These are phyloP conservation scores for Arothron firmamentum DNA, from an alignment of 2,113 vertebrate genomes.

Conservation along the genomic window DNA sequence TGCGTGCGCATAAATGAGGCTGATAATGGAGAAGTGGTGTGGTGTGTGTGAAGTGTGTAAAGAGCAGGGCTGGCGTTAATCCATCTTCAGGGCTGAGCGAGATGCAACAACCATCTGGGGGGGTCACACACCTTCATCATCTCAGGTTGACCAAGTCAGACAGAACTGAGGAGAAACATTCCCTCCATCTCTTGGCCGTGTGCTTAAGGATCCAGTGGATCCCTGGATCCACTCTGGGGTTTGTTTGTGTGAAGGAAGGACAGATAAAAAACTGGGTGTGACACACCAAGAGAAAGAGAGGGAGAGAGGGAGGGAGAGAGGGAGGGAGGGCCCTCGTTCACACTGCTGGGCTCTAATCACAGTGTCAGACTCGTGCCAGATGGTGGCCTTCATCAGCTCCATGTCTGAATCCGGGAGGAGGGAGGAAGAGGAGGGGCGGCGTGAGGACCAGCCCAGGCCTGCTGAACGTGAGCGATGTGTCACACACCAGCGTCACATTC, in stretches of 20 bases:
- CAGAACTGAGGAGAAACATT: too few species aligned
- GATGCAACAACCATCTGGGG: too few species aligned
- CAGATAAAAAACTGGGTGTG: conserved; percentile 44
- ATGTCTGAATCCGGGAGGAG: conserved; percentile 57
- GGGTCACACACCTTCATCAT: too few species aligned
- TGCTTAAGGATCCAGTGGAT: conserved; percentile 3
- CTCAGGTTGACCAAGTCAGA: too few species aligned
- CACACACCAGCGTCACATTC: conserved; percentile 60
- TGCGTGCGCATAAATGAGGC: conserved; percentile 35
- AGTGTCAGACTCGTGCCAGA: conserved; percentile 60
- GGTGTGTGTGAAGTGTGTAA: conserved; percentile 62
- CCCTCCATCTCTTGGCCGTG: too few species aligned
- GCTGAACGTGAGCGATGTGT: conserved; percentile 67
- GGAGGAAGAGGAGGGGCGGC: conserved; percentile 60
- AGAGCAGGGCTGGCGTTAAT: conserved; percentile 70
- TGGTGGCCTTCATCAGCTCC: conserved; percentile 65
- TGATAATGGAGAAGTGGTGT: conserved; percentile 66
- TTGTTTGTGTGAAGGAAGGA: conserved; percentile 46
- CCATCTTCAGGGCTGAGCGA: conserved; percentile 33
- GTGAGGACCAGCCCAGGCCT: conserved; percentile 53
- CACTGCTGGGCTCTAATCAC: conserved; percentile 66
- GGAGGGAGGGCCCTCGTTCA: conserved; percentile 48
- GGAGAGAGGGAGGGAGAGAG: conserved; percentile 23
- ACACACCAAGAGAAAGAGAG: conserved; percentile 42
- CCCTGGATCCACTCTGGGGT: conserved; percentile 26